Base-by-base conservation (phyloP, 2,113 vertebrate species). In the Entelurus aequoreus region DNA sequence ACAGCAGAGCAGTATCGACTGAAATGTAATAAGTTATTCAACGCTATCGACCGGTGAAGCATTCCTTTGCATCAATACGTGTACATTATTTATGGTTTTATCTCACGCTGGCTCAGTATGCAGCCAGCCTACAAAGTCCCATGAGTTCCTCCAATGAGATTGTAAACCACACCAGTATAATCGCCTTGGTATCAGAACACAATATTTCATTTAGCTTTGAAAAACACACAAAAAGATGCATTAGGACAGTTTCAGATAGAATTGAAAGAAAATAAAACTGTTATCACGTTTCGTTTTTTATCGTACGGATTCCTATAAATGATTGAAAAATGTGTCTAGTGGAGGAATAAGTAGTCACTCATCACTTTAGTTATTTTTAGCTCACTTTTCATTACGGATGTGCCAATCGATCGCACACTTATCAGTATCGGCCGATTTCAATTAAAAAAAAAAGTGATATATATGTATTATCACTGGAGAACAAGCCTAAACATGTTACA, bases 11-110 rank as follows among this genome's bases (percentile, higher is more conserved):
- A 11, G 9, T 56, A 82, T 76, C 2, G 79, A 80, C 68, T 37
- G 19, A 4, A 66, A 63, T 28, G 16, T 65, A 71, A 74, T 80
- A 64, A 80, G 71, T 80, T 78, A 78, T 82, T 84, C 71, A 77
- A 60, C 75, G 52, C 68, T 62, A 70, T 66, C 12, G 77, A 73
- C 66, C 48, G 56, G 54, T 14, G 56, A n/a, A 60, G 48, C 54
- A 0, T 62, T 81, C 61, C 52, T 68, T 65, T 73, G 71, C 65
- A 72, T 77, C 66, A 54, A 75, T 69, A 47, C 50, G 46, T 10
- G n/a, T 77, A n/a, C 68, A 81, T 79, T 79, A 75, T 82, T 80
- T 57, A 62, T 75, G 3, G 3, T 38, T 48, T 48, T 3, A 14
- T 56, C 44, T 70, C 46, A 8, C 47, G 53, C 6, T 38, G 36